phyloP scores from a whole-genome alignment of 2,888 invertebrate species.

The Tiphia femorata region DNA sequence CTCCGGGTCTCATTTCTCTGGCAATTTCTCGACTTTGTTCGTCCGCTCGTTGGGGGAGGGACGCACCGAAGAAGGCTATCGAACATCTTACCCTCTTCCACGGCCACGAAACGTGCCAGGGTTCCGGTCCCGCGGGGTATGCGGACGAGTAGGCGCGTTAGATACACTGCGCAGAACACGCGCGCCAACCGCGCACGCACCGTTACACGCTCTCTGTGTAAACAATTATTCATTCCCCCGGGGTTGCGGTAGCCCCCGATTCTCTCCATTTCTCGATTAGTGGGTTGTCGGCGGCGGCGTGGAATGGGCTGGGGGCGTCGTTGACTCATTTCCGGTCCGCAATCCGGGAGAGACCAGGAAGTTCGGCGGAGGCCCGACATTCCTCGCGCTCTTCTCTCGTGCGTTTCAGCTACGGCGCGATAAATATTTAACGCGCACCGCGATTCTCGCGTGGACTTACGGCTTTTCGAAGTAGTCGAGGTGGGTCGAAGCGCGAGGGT shows the following conservation, averaged over 20 bases:
- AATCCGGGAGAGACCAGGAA: constrained; percentile 19
- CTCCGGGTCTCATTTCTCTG: too few species aligned
- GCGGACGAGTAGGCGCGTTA: constrained; percentile 44
- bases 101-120: constrained; percentile 24
- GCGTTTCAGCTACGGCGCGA: too few species aligned
- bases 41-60: too few species aligned
- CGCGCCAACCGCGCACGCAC: too few species aligned
- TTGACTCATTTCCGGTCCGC: constrained; percentile 34
- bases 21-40: too few species aligned
- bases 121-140: constrained; percentile 24
- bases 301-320: constrained; percentile 10
- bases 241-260: too few species aligned
- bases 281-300: constrained; percentile 7
- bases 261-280: constrained; percentile 39
- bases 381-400: constrained; percentile 15
- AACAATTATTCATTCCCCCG: constrained; percentile 47
- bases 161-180: constrained; percentile 45
- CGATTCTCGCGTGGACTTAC: too few species aligned
- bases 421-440: too few species aligned
- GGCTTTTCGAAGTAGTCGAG: too few species aligned
- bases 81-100: too few species aligned
- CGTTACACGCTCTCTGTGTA: constrained; percentile 44
- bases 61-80: constrained; percentile 29
- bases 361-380: constrained; percentile 10
- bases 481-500: too few species aligned